Conservation (phyloP, 1,140 invertebrate genomes). For the Oedothorax gibbosus region DNA sequence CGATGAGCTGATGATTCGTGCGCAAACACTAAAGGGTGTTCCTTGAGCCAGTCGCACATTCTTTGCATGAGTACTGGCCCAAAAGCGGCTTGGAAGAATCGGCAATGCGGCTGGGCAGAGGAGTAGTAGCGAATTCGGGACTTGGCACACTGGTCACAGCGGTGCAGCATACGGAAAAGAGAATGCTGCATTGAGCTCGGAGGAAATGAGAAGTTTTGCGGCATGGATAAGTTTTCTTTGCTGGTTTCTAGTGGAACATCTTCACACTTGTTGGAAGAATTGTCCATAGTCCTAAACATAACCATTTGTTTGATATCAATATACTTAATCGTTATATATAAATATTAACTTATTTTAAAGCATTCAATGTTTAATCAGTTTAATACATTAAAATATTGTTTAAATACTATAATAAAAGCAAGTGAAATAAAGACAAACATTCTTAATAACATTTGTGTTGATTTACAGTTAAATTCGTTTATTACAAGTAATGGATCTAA, state of each 20-base stretch:
- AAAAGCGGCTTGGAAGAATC: conserved; percentile 59
- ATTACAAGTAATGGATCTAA: too few relatives aligned
- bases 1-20: conserved; percentile 32
- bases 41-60: conserved; percentile 55
- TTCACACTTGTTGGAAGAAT: conserved; percentile 28
- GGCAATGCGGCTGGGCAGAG: conserved; percentile 53
- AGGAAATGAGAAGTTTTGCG: conserved; percentile 12
- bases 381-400: neutral
- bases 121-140: conserved; percentile 50
- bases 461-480: too few relatives aligned
- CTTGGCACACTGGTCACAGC: conserved; percentile 50
- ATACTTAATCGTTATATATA: too few relatives aligned
- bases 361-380: too few relatives aligned
- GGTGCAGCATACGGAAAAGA: conserved; percentile 46
- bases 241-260: neutral
- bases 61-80: conserved; percentile 44
- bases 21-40: conserved; percentile 46
- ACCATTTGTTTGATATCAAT: too few relatives aligned
- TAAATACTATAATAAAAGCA: too few relatives aligned
- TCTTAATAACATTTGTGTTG: too few relatives aligned
- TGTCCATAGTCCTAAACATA: neutral
- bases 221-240: neutral
- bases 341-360: too few relatives aligned
- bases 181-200: conserved; percentile 33
- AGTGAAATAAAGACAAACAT: too few relatives aligned